A percentile compares a stretch with the other conserved stretches of the same genome.
These are phyloP conservation scores for Drosophila simulans DNA, from an alignment of 1,140 invertebrate genomes.

Conservation along the genomic window DNA sequence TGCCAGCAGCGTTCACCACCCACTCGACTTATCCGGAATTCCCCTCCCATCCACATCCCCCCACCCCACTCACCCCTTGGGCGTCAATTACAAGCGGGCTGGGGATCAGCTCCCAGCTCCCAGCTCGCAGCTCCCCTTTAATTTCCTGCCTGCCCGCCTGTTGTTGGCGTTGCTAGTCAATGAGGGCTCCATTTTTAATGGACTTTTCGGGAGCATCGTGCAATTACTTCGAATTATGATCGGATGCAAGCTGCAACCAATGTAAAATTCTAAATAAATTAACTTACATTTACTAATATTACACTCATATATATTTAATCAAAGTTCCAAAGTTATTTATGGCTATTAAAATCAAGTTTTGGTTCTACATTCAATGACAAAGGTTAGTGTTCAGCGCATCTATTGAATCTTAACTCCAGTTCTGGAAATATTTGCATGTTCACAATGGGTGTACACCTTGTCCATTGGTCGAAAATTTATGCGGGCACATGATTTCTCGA, in stretches of 20 bases:
- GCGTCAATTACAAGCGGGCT: conserved; percentile 49
- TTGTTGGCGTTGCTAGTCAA: conserved; percentile 13
- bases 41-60: background rate
- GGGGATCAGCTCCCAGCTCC: background rate
- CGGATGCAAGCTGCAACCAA: background rate
- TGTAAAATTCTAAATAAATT: no score
- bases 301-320: no score
- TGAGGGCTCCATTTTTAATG: conserved; percentile 24
- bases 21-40: background rate
- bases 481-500: conserved; percentile 10
- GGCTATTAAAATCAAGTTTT: no score
- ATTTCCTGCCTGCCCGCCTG: conserved; percentile 12
- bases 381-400: no score
- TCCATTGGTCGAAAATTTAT: conserved; percentile 26
- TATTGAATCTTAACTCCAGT: conserved; percentile 4
- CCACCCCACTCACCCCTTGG: conserved; percentile 4
- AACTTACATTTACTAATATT: no score
- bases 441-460: conserved; percentile 10
- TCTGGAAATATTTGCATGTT: conserved; percentile 25
- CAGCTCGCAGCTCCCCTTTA: background rate
- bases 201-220: background rate
- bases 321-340: no score
- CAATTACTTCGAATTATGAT: background rate
- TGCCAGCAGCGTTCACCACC: conserved; percentile 30
- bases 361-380: no score